Conservation (phyloP, 2,113 vertebrate genomes). For the Dipodomys merriami region DNA sequence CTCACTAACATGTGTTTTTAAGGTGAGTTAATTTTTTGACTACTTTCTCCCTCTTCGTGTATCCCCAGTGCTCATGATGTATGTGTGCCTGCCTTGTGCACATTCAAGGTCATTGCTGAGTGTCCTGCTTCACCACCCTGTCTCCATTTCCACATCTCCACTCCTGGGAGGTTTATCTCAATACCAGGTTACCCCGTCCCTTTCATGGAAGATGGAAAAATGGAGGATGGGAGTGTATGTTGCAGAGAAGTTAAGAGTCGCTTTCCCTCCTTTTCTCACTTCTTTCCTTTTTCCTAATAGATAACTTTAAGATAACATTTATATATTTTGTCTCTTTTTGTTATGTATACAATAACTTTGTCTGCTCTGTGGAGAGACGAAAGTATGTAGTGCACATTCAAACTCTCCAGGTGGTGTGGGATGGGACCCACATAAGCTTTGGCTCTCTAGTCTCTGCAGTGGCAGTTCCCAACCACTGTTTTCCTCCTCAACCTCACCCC, state of each 20-base stretch:
- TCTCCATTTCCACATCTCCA: background rate
- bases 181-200: background rate
- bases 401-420: accelerated
- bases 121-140: background rate
- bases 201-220: accelerated
- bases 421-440: too few species aligned
- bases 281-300: background rate
- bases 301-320: background rate
- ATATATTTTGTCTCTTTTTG: background rate
- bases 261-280: background rate
- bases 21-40: background rate
- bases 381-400: too few species aligned
- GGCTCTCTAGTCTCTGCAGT: background rate
- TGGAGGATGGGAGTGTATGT: background rate
- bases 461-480: background rate
- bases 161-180: background rate
- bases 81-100: background rate
- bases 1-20: background rate
- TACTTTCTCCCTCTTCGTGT: too few species aligned
- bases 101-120: accelerated
- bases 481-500: accelerated
- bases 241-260: background rate
- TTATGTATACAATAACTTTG: background rate
- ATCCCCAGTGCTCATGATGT: background rate
- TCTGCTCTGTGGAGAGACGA: background rate